Percentiles rank a stretch among this genome's conserved stretches.
Evolutionary conservation across 2,888 invertebrate species (phyloP).

Genomic region (Sarcophaga variegata): DNA sequence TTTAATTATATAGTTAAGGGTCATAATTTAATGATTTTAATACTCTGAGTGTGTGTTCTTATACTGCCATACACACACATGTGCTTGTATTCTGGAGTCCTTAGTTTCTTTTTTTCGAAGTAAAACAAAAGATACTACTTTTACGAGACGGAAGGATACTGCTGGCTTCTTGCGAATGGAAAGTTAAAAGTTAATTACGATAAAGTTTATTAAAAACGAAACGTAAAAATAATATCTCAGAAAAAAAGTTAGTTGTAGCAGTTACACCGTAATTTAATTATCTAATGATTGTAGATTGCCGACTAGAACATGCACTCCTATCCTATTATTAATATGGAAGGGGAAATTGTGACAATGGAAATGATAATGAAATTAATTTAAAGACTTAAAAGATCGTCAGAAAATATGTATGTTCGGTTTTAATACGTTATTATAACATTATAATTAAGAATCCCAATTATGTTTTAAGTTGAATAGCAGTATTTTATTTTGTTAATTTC

Average conservation of each 20-base stretch:
- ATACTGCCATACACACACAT: background rate
- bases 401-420: too few species aligned
- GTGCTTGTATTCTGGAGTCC: background rate
- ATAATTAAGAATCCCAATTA: too few species aligned
- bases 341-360: background rate
- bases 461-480: too few species aligned
- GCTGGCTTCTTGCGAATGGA: constrained; percentile 8
- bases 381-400: background rate
- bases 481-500: too few species aligned
- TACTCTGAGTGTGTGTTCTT: constrained; percentile 36
- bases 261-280: background rate
- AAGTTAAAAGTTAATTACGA: constrained; percentile 58
- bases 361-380: background rate
- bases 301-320: background rate
- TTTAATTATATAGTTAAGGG: constrained; percentile 66
- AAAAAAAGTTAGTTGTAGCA: background rate
- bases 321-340: background rate
- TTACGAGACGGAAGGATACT: background rate
- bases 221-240: background rate
- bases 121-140: background rate
- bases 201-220: constrained; percentile 7
- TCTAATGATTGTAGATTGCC: background rate
- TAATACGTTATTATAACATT: too few species aligned
- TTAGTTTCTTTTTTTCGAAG: too few species aligned
- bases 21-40: constrained; percentile 67